Percentiles rank a stretch among this genome's conserved stretches.
phyloP scores from a whole-genome alignment of 2,113 vertebrate species.

The Pteropus alecto region DNA sequence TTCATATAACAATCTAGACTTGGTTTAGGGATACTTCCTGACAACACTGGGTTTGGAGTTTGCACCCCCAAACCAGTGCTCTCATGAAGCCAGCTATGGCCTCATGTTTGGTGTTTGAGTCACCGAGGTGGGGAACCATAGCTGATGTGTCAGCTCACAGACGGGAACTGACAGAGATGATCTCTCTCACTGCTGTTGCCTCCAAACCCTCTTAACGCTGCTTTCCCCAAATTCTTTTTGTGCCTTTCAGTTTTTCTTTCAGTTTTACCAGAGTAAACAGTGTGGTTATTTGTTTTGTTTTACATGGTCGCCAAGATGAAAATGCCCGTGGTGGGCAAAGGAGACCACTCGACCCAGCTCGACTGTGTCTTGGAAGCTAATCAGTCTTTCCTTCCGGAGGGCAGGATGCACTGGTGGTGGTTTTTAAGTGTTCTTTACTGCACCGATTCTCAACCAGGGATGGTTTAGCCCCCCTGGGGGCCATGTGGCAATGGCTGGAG shows the following conservation, averaged over 20 bases:
- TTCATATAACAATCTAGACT: neutral
- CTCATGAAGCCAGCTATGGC: neutral
- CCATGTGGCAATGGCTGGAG: neutral
- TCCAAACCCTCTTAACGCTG: neutral
- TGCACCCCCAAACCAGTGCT: neutral
- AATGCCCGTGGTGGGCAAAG: neutral
- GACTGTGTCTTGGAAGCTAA: neutral
- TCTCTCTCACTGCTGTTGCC: neutral
- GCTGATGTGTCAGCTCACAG: neutral
- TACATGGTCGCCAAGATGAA: neutral
- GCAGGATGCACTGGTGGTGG: neutral
- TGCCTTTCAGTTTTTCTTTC: slow-evolving; percentile 20
- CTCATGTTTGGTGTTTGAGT: slow-evolving; percentile 17
- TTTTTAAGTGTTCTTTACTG: neutral
- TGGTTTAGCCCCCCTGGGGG: neutral
- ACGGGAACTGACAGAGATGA: neutral
- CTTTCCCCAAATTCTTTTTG: slow-evolving; percentile 4
- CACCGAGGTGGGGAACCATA: neutral
- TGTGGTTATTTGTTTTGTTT: slow-evolving; percentile 35
- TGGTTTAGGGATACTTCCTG: neutral
- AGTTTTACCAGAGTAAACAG: slow-evolving; percentile 21
- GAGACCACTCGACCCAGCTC: no score
- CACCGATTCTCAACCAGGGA: neutral
- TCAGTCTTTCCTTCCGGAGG: neutral
- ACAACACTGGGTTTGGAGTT: neutral